Evolutionary conservation across 2,888 invertebrate species (phyloP), one percentile per base, ranked within the genome.

Genomic region (Tachystola acroxantha): DNA sequence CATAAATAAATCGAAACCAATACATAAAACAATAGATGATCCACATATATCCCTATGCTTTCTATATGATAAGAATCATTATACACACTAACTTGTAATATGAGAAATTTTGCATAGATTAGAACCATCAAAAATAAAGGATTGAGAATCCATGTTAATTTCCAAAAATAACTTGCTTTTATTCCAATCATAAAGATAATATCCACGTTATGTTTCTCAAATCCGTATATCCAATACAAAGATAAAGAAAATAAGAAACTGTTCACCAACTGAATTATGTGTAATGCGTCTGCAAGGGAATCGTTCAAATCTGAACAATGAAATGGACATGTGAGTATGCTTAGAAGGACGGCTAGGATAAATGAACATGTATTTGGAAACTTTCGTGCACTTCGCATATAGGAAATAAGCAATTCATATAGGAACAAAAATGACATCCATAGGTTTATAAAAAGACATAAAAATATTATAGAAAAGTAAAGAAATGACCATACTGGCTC

Each of bases 131-230:
- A 42, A 7, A 74, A 36, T 0, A 82, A n/a, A 0, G 85, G 85
- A 52, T 65, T 81, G 1, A 73, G 26, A 5, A 71, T 6, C 81
- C 82, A 82, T 0, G 63, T 39, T 32, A 72, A 42, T 61, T 77
- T 80, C 75, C 73, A 80, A 57, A 71, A 77, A 30, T 67, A 68
- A 37, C 70, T 79, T 0, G 80, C 61, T 51, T 81, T 85, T 9
- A 85, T 65, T 2, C 85, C 85, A 46, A 84, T 77, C 85, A 85
- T 85, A 38, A 84, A 85, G 42, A 71, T 72, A 26, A 85, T 84
- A 40, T 85, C 85, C 10, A 77, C 58, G 22, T 64, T 77, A 34
- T 84, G 84, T 13, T 71, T 74, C 22, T 64, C 57, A 16, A 65
- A 68, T 3, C 81, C 81, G 44, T 85, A 85, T 36, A 76, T 48